Percentiles rank a stretch among this genome's conserved stretches.
Evolutionary conservation across 2,888 invertebrate species (phyloP).

Genomic region (Dendrolimus houi): DNA sequence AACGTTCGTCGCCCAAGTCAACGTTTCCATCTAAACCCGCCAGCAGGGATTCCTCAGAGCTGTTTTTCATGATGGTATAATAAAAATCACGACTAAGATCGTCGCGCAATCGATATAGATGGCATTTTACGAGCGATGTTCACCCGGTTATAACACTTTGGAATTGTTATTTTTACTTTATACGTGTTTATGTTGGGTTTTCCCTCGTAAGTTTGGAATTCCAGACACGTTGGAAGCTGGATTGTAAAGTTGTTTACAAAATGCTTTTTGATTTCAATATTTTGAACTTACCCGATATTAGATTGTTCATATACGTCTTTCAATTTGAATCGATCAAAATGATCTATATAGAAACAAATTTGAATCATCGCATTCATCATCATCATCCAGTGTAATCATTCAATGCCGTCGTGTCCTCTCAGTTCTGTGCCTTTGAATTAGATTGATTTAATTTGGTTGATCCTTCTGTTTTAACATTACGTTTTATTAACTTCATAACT

Average conservation of each 20-base stretch:
- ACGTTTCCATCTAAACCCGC: not conserved
- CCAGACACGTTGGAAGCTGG: not conserved
- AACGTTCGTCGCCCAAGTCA: not conserved
- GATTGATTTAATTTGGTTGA: no score
- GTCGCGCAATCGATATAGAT: not conserved
- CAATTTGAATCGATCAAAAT: no score
- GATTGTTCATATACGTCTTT: no score
- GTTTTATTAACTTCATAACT: no score
- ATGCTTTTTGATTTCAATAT: not conserved
- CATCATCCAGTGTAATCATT: no score
- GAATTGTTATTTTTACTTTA: not conserved
- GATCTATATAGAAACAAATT: no score
- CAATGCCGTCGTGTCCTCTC: no score
- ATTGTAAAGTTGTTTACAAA: not conserved
- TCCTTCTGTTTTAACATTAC: no score
- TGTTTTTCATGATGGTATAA: not conserved
- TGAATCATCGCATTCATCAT: no score
- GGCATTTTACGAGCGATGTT: not conserved
- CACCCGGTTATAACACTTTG: not conserved
- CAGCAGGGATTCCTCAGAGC: not conserved
- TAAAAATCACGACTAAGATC: not conserved
- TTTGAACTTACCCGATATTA: no score
- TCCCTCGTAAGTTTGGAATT: not conserved
- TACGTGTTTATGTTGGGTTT: not conserved
- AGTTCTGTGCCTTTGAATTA: no score